Conservation (phyloP, 2,888 invertebrate genomes). For the Drosophila vallismaia region DNA sequence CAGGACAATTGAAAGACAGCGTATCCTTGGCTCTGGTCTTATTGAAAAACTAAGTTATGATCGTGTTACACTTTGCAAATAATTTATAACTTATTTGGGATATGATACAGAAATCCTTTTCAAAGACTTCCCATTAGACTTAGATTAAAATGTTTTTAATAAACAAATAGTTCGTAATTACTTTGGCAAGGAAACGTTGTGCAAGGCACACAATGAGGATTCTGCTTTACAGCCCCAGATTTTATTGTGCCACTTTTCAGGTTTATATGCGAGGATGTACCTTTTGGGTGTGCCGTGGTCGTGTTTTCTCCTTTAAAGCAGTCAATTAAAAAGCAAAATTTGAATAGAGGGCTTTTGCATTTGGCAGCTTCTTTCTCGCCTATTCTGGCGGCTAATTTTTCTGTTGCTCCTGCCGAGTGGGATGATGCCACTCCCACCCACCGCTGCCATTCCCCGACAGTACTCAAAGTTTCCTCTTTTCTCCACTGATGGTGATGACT, state of each 20-base stretch:
- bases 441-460: background rate
- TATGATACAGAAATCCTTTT: no score
- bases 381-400: constrained; percentile 33
- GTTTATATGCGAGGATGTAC: constrained; percentile 47
- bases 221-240: background rate
- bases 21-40: background rate
- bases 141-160: background rate
- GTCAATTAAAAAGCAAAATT: constrained; percentile 70
- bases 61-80: background rate
- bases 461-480: constrained; percentile 5
- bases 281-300: constrained; percentile 22
- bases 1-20: constrained; percentile 44
- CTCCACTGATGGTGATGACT: constrained; percentile 33
- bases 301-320: constrained; percentile 39
- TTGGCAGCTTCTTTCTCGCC: constrained; percentile 41
- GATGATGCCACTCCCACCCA: background rate
- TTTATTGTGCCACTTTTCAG: constrained; percentile 55
- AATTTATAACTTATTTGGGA: no score
- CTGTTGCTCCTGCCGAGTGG: background rate
- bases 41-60: background rate
- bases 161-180: constrained; percentile 57
- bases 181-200: constrained; percentile 25
- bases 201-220: background rate
- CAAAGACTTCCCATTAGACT: background rate
- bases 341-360: constrained; percentile 59